Evolutionary conservation across 2,113 vertebrate genomes (phyloP).

Genomic region (Onychorhynchus coronatus): DNA sequence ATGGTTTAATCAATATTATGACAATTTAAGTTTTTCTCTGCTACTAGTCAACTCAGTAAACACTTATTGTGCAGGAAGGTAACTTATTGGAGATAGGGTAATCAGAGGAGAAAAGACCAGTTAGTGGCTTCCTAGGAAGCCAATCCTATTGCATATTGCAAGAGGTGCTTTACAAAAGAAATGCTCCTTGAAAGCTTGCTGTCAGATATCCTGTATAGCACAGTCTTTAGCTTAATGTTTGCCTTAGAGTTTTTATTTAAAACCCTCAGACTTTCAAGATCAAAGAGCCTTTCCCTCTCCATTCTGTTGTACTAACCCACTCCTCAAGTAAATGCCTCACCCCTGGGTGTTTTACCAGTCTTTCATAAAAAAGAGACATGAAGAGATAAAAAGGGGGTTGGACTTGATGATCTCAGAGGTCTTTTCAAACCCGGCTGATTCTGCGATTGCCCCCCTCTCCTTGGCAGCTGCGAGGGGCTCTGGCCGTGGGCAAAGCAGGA

Average conservation of each 20-base stretch:
- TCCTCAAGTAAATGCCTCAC: too few relatives aligned
- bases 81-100: neutral
- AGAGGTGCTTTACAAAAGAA: neutral
- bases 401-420: too few relatives aligned
- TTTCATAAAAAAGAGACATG: neutral
- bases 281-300: neutral
- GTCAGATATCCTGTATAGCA: neutral
- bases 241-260: neutral
- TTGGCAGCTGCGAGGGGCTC: too few relatives aligned
- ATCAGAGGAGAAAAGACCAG: neutral
- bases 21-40: slow-evolving; percentile 19
- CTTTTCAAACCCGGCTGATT: too few relatives aligned
- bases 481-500: too few relatives aligned
- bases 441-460: too few relatives aligned
- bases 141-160: neutral
- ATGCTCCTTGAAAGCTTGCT: neutral
- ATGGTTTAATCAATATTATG: slow-evolving; percentile 43
- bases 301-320: rapidly evolving
- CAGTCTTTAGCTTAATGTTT: neutral
- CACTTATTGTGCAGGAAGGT: neutral
- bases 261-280: neutral
- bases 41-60: slow-evolving; percentile 4
- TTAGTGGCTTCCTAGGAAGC: neutral
- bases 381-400: too few relatives aligned
- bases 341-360: neutral